A percentile compares a stretch with the other conserved stretches of the same genome.
phyloP scores from a whole-genome alignment of 2,113 vertebrate species.

The Antechinus stuartii region DNA sequence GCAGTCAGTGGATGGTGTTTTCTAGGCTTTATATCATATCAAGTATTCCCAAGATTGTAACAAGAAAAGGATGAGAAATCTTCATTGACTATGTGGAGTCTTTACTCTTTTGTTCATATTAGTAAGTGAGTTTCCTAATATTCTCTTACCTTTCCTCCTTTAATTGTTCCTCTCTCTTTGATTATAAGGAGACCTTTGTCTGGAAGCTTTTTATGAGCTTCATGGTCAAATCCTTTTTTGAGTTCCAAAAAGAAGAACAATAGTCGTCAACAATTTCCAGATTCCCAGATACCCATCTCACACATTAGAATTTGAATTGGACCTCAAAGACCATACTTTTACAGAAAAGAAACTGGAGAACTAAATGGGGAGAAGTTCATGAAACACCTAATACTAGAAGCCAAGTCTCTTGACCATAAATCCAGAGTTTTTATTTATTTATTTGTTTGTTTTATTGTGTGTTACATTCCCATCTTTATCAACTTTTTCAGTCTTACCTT shows the following conservation, averaged over 20 bases:
- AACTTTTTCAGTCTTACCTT: too few species aligned
- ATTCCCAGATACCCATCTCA: not conserved
- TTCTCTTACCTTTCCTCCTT: constrained; percentile 19
- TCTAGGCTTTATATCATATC: not conserved
- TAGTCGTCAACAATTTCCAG: too few species aligned
- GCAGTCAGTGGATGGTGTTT: too few species aligned
- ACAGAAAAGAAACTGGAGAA: not conserved
- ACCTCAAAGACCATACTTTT: not conserved
- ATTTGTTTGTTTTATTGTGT: not conserved
- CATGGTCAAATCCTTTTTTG: not conserved
- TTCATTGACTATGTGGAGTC: not conserved
- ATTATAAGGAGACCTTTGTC: not conserved
- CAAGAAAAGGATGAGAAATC: not conserved
- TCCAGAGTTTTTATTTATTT: not conserved
- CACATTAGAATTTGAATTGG: not conserved
- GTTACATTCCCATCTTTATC: too few species aligned
- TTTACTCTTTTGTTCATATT: constrained; percentile 1
- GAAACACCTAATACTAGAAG: not conserved
- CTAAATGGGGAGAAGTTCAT: not conserved
- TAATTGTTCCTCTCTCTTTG: not conserved
- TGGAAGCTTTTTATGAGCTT: not conserved
- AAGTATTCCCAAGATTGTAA: not conserved
- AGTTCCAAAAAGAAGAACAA: not conserved
- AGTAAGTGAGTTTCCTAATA: not conserved
- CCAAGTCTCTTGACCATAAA: not conserved